Evolutionary conservation across 2,113 vertebrate genomes (phyloP).

Genomic region (Odontesthes bonariensis): DNA sequence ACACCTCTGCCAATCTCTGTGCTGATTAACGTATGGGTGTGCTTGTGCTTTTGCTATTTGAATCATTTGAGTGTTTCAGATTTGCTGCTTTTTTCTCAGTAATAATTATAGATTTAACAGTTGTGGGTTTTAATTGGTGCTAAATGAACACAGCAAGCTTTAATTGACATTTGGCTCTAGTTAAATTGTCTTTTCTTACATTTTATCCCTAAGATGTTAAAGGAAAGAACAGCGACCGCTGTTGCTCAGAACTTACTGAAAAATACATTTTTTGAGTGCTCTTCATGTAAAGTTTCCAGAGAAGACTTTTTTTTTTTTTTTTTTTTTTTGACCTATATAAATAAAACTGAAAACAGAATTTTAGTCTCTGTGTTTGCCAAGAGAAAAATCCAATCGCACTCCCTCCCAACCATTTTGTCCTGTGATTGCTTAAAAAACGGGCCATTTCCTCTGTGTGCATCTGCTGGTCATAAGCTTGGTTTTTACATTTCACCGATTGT

Average conservation of each 20-base stretch:
- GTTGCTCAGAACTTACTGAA: background rate
- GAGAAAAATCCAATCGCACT: too few relatives aligned
- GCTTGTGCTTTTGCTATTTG: background rate
- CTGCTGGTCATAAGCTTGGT: too few relatives aligned
- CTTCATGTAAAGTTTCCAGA: background rate
- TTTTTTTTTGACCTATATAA: background rate
- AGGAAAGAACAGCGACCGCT: background rate
- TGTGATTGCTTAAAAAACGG: too few relatives aligned
- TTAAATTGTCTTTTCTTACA: background rate
- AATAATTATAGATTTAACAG: background rate
- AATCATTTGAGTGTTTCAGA: background rate
- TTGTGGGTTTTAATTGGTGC: background rate
- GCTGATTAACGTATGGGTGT: background rate
- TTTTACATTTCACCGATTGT: too few relatives aligned
- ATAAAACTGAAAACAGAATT: too few relatives aligned
- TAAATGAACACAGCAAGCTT: background rate
- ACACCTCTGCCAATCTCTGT: background rate
- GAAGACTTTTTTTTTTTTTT: background rate
- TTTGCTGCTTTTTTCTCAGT: slow-evolving; percentile 14
- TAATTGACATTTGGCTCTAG: background rate
- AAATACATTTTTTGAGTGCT: background rate
- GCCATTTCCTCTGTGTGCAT: too few relatives aligned
- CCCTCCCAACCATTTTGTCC: too few relatives aligned
- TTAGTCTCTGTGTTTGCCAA: too few relatives aligned
- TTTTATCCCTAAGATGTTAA: background rate